Percentiles rank a stretch among this genome's conserved stretches.
These are phyloP conservation scores for Malacoraja senta DNA, from an alignment of 2,797 vertebrate species.

Conservation along the genomic window DNA sequence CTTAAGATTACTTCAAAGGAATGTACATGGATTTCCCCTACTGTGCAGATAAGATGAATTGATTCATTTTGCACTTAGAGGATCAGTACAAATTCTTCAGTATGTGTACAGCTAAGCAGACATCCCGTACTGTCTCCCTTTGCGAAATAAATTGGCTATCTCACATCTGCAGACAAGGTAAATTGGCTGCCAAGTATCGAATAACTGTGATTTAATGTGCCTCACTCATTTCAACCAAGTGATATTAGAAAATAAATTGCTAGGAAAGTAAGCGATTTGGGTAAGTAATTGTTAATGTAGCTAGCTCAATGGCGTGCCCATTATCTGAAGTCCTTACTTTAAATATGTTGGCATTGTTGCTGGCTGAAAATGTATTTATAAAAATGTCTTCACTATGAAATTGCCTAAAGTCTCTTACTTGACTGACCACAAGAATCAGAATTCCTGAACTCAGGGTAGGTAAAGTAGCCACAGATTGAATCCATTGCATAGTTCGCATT, in stretches of 20 bases:
- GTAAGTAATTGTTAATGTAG: background rate
- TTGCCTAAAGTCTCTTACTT: background rate
- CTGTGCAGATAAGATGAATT: background rate
- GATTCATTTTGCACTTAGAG: background rate
- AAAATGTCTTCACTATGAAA: background rate
- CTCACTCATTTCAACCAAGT: background rate
- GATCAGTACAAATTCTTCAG: background rate
- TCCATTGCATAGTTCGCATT: background rate
- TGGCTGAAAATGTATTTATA: background rate
- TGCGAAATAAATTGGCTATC: background rate
- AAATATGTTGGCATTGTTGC: background rate
- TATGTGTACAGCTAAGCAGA: background rate
- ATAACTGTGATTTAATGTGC: background rate
- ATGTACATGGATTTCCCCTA: background rate
- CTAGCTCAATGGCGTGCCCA: background rate
- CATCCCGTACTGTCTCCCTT: background rate
- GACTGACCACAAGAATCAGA: background rate
- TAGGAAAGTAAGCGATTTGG: background rate
- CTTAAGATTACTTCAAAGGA: background rate
- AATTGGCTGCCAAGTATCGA: background rate
- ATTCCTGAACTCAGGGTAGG: no score
- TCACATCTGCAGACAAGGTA: background rate
- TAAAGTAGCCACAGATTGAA: background rate
- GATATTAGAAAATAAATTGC: background rate
- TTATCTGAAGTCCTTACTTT: background rate